Base-by-base conservation (phyloP, 2,888 invertebrate genomes). In the Smittia sp. region DNA sequence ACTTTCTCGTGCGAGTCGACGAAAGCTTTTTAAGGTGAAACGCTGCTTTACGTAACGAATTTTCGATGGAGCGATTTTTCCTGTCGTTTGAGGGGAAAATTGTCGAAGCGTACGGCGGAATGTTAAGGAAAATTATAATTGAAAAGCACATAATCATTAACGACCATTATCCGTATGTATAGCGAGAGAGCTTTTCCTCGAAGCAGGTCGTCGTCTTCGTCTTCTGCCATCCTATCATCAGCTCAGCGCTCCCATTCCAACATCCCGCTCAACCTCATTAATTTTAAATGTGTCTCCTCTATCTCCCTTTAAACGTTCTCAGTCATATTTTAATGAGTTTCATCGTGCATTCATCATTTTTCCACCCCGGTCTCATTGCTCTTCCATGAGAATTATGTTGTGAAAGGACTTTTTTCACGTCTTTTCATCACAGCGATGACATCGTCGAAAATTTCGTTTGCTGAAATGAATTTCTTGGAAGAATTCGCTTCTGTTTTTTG, bases 241-340 rank as follows among this genome's bases (percentile, higher is more conserved):
- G 15, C 46, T 46, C 46, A 46, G 32, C 15, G 13, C 22, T 11
- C 58, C 20, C 58, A 63, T n/a, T 9, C 9, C 18, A 6, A 67
- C 38, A 11, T n/a, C 41, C 20, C 22, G 52, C 52, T 41, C 46
- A 24, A 69, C 41, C 69, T 69, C 69, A 69, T 69, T 69, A 69
- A 69, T 52, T 27, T 69, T 54, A 27, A 63, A 63, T 27, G 52
- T 69, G 22, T 52, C 69, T 20, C 32, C 32, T 69, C 24, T 52
- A 69, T 54, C 54, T 25, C 25, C 24, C 39, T 69, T 20, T 41
- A n/a, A 68, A 32, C 22, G 20, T 68, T 46, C 20, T 68, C 32
- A 22, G 54, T 41, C 41, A 22, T 39, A 66, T 66, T 69, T 69
- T 69, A 69, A 69, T 69, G 69, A 69, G 69, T 69, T 69, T 69